These are phyloP conservation scores for Ormyrus thymus DNA, from an alignment of 2,888 invertebrate species.

Conservation along the genomic window DNA sequence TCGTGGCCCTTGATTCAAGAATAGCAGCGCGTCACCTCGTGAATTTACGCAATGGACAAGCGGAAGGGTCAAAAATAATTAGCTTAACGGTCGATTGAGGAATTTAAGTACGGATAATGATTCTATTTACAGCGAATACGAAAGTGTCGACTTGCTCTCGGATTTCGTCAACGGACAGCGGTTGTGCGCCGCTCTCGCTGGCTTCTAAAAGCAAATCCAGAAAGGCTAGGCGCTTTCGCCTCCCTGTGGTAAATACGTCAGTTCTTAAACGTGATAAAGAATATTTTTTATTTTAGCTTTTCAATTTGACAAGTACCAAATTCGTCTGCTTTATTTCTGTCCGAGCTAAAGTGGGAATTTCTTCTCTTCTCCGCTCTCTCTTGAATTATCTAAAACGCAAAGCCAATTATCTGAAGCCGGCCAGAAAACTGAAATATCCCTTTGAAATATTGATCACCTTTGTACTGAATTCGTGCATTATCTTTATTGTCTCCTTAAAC, in stretches of 20 bases:
- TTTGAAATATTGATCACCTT: constrained; percentile 49
- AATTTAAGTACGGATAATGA: not conserved
- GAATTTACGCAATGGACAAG: not conserved
- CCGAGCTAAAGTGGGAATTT: not conserved
- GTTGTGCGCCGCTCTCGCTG: constrained; percentile 77
- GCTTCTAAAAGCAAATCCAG: constrained; percentile 81
- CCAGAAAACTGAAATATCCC: no score
- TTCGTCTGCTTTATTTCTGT: constrained; percentile 10
- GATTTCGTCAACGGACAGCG: constrained; percentile 79
- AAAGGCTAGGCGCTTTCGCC: constrained; percentile 81
- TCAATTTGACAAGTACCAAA: not conserved
- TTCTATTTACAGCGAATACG: constrained; percentile 80
- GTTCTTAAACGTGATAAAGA: not conserved
- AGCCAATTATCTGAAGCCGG: not conserved
- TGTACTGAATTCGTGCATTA: constrained; percentile 59
- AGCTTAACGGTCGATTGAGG: not conserved
- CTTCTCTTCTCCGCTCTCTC: constrained; percentile 4
- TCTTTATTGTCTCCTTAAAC: constrained; percentile 54
- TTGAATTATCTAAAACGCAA: constrained; percentile 15
- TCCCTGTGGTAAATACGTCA: constrained; percentile 68
- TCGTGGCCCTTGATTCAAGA: constrained; percentile 74
- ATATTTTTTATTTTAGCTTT: not conserved
- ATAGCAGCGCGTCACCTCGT: not conserved
- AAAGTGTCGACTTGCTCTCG: constrained; percentile 85
- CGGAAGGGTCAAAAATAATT: not conserved